Base-by-base conservation (phyloP, 2,797 vertebrate genomes). In the Esox masquinongy region DNA sequence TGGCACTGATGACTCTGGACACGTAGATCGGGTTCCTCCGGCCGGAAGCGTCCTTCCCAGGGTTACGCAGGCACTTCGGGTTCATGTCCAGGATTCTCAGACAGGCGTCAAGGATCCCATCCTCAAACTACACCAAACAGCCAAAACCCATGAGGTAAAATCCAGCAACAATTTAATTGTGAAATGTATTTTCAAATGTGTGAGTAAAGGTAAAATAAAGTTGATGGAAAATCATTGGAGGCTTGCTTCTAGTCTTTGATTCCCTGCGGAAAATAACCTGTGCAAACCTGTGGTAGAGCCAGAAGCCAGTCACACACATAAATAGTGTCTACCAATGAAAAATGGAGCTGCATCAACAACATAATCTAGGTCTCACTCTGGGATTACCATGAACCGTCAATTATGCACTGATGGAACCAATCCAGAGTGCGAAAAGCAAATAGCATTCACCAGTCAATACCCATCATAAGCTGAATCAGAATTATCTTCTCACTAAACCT, bases 1-100 rank as follows among this genome's bases (percentile, higher is more conserved):
- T 99, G 70, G 92, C 94, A 49, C 97, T 99, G 61, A 99, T 93
- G 76, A 97, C 95, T 83, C 98, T 91, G 86, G 95, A 93, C 3
- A 99, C 90, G 7, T 99, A 99, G 53, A 96, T 83, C 0, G 97
- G 96, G 77, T 94, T 95, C 6, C 92, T 93, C 80, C 97, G 95
- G n/a, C 93, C 94, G 2, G 96, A 96, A 79, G 92, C 95, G 73
- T 99, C 97, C 53, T 89, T 91, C 61, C 90, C 81, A 22, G 96
- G 91, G 73, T 97, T 92, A 12, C 59, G 86, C 77, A 93, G 75
- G 86, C 90, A 95, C 84, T 97, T 99, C 61, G 97, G 97, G 91
- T 96, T 99, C 83, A 87, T 80, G 70, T 99, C 96, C 88, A 99
- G 80, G 79, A 99, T 91, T 70, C 73, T 85, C 73, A 98, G 92